phyloP scores from a whole-genome alignment of 2,797 vertebrate genomes.

The Cichlasoma orientale region DNA sequence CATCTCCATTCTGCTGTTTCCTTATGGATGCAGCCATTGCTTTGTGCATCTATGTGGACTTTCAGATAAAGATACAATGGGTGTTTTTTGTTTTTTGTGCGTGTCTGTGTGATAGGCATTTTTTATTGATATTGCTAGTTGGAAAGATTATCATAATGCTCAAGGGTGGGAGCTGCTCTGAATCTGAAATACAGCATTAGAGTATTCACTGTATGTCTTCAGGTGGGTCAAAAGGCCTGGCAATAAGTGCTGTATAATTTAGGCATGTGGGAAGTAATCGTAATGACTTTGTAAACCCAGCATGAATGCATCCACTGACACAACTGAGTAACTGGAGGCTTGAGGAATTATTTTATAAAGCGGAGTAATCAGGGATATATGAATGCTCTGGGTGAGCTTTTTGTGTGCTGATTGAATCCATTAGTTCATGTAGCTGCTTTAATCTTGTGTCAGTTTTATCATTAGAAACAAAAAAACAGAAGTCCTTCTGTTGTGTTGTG shows the following conservation, averaged over 20 bases:
- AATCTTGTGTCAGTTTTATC: conserved; percentile 2
- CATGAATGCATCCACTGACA: conserved; percentile 27
- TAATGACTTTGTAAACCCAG: conserved; percentile 58
- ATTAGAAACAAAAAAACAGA: background rate
- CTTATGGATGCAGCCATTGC: conserved; percentile 30
- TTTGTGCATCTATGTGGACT: background rate
- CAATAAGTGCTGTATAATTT: conserved; percentile 63
- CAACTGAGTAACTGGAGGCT: conserved; percentile 18
- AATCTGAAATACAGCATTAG: conserved; percentile 57
- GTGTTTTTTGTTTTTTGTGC: conserved; percentile 15
- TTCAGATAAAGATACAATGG: conserved; percentile 29
- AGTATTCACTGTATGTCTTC: conserved; percentile 56
- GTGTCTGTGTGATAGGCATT: conserved; percentile 23
- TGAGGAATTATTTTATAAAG: conserved; percentile 33
- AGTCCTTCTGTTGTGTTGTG: background rate
- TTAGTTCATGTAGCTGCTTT: background rate
- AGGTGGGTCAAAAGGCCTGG: conserved; percentile 66
- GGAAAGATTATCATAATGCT: conserved; percentile 56
- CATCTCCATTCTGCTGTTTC: conserved; percentile 39
- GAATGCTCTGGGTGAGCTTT: background rate
- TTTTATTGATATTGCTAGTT: conserved; percentile 43
- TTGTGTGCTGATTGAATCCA: background rate
- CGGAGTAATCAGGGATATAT: conserved; percentile 2
- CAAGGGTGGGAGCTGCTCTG: conserved; percentile 48
- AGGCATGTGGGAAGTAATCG: conserved; percentile 45